These are phyloP conservation scores for Molorchus minor DNA, from an alignment of 2,888 invertebrate genomes.

Conservation along the genomic window DNA sequence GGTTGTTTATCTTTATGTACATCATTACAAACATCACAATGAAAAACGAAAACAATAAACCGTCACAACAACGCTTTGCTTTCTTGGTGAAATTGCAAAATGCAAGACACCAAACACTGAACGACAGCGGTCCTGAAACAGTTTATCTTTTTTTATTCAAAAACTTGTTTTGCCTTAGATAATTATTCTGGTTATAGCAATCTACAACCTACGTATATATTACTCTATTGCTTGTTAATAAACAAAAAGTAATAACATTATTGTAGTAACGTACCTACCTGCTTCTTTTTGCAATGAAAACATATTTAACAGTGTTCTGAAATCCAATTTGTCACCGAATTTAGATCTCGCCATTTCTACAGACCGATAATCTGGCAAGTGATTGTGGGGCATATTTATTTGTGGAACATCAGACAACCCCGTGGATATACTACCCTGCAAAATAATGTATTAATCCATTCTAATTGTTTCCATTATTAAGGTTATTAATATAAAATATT, in stretches of 20 bases:
- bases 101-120: constrained; percentile 11
- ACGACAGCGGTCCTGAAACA: constrained; percentile 18
- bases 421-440: constrained; percentile 60
- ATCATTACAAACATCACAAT: constrained; percentile 10
- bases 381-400: constrained; percentile 63
- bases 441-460: constrained; percentile 14
- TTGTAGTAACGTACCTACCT: constrained; percentile 17
- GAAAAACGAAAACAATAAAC: constrained; percentile 24
- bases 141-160: neutral
- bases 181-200: neutral
- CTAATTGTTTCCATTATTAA: neutral
- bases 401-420: constrained; percentile 49
- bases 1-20: neutral
- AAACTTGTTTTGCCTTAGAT: no score
- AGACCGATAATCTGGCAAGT: constrained; percentile 60
- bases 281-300: constrained; percentile 6
- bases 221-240: neutral
- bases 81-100: constrained; percentile 18
- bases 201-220: neutral
- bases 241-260: neutral
- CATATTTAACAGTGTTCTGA: constrained; percentile 18
- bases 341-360: constrained; percentile 59
- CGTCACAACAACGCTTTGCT: constrained; percentile 24
- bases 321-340: constrained; percentile 31
- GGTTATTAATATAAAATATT: neutral